Conservation (phyloP, 2,797 vertebrate genomes). For the Cuniculus paca region DNA sequence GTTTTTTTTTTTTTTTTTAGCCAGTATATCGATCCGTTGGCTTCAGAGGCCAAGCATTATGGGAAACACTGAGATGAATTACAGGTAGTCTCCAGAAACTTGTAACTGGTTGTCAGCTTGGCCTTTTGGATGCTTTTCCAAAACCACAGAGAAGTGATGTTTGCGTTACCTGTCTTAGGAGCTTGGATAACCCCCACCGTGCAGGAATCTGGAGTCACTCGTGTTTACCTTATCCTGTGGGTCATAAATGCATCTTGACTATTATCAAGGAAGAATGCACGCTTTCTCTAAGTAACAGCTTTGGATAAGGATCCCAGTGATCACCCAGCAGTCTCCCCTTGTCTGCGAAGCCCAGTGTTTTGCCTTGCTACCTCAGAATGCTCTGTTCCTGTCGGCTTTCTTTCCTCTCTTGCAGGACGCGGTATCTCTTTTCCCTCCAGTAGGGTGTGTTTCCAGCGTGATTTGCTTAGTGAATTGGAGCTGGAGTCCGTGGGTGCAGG, state of each 20-base stretch:
- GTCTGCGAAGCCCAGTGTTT: background rate
- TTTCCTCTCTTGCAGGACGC: conserved; percentile 3
- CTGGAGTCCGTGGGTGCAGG: background rate
- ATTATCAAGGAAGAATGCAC: background rate
- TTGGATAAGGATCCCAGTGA: conserved; percentile 12
- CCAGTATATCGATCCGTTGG: background rate
- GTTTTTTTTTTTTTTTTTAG: background rate
- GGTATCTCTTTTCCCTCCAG: conserved; percentile 71
- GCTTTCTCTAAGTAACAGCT: background rate
- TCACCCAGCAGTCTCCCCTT: rapidly evolving
- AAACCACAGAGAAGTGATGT: background rate
- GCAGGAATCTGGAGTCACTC: background rate
- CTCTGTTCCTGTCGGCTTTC: background rate
- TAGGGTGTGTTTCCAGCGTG: conserved; percentile 55
- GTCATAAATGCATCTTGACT: background rate
- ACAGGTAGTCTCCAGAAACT: background rate
- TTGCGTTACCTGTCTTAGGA: background rate
- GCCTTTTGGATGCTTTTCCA: background rate
- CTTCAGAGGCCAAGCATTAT: background rate
- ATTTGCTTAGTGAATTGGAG: conserved; percentile 63
- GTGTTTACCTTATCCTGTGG: background rate
- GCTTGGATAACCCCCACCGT: background rate
- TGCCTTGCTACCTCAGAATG: background rate
- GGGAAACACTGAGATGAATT: background rate
- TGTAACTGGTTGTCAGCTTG: background rate